These are phyloP conservation scores for Homalodisca vitripennis DNA, from an alignment of 1,140 invertebrate species.

Conservation along the genomic window DNA sequence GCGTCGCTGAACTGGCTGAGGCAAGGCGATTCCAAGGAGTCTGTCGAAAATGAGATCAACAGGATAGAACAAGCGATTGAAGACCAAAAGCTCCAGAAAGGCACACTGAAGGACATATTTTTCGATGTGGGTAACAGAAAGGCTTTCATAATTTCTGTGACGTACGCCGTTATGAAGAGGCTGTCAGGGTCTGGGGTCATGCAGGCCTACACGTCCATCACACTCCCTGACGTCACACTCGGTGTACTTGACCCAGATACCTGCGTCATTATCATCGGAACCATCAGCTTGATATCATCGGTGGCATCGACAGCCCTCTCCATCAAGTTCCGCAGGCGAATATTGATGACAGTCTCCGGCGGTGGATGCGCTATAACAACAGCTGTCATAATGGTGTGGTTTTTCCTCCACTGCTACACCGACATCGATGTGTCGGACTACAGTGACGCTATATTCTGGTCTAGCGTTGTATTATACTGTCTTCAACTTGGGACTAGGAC, in stretches of 20 bases:
- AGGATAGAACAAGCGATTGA: constrained; percentile 32
- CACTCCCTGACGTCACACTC: constrained; percentile 35
- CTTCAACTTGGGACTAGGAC: constrained; percentile 33
- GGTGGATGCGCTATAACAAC: constrained; percentile 33
- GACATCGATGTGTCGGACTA: not conserved
- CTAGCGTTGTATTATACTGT: constrained; percentile 29
- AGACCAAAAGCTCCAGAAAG: constrained; percentile 36
- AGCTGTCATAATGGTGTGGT: constrained; percentile 35
- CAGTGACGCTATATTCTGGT: constrained; percentile 28
- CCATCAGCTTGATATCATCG: constrained; percentile 40
- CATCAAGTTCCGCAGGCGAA: constrained; percentile 47
- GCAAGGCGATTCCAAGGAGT: constrained; percentile 2
- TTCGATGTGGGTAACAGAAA: constrained; percentile 32
- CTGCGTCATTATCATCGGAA: constrained; percentile 36
- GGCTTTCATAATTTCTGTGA: constrained; percentile 37
- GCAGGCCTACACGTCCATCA: constrained; percentile 40
- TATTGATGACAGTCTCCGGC: constrained; percentile 53
- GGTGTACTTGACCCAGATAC: constrained; percentile 24
- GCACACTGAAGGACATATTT: constrained; percentile 37
- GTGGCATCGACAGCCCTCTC: constrained; percentile 40
- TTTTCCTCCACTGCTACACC: too few species aligned
- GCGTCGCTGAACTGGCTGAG: constrained; percentile 65
- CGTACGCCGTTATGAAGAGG: constrained; percentile 38
- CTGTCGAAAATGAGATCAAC: constrained; percentile 36
- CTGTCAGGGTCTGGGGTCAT: constrained; percentile 38